Conservation (phyloP, 2,113 vertebrate genomes). For the Daboia siamensis region DNA sequence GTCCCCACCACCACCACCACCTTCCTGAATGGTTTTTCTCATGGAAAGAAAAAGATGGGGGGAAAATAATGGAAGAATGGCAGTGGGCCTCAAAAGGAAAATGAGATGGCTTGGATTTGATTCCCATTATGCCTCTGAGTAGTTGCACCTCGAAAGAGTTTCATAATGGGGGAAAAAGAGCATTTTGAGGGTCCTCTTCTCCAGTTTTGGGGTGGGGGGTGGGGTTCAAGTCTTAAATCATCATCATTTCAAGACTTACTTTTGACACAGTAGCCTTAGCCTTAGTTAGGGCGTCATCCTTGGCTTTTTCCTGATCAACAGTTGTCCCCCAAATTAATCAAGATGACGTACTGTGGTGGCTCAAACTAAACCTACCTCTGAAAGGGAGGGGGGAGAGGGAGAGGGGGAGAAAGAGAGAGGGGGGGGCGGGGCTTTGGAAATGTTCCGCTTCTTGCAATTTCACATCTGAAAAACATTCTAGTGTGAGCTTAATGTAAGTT, state of each 20-base stretch:
- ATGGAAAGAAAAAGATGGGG: not conserved
- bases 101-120: not conserved
- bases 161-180: not conserved
- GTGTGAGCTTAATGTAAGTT: not conserved
- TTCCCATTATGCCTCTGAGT: not conserved
- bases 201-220: no score
- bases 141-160: not conserved
- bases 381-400: no score
- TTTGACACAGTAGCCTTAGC: constrained; percentile 27
- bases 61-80: not conserved
- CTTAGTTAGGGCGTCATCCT: constrained; percentile 34
- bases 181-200: not conserved
- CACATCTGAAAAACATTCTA: not conserved
- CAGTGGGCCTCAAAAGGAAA: not conserved
- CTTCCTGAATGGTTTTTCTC: not conserved
- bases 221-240: no score
- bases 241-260: constrained; percentile 25
- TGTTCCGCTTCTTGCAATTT: not conserved
- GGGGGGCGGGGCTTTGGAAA: not conserved
- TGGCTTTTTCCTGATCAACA: constrained; percentile 56
- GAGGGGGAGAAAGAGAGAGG: no score
- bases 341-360: no score
- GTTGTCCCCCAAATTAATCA: constrained; percentile 50
- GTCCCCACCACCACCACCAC: no score
- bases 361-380: not conserved